phyloP scores from a whole-genome alignment of 2,888 invertebrate species.

The Conops quadrifasciatus region DNA sequence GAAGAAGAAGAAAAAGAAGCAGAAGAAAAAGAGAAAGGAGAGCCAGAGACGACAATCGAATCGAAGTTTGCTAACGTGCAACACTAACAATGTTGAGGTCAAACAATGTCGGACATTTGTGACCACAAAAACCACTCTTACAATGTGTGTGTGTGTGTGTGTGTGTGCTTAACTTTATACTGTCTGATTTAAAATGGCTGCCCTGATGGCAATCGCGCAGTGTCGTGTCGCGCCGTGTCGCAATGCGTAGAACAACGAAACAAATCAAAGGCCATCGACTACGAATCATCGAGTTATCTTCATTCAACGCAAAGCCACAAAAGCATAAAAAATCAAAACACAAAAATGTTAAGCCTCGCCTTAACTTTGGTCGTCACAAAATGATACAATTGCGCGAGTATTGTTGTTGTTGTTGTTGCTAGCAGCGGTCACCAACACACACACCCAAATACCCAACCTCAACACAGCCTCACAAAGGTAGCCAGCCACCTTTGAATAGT shows the following conservation, averaged over 20 bases:
- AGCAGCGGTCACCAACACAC: conserved; percentile 27
- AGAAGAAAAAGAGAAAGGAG: neutral
- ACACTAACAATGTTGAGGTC: conserved; percentile 32
- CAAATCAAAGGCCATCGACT: too few relatives aligned
- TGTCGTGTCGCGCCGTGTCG: conserved; percentile 3
- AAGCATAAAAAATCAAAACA: conserved; percentile 14
- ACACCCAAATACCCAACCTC: conserved; percentile 17
- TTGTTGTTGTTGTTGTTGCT: too few relatives aligned
- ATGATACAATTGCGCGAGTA: conserved; percentile 4
- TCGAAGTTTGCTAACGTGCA: too few relatives aligned
- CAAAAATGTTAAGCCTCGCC: conserved; percentile 36
- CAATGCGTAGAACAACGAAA: conserved; percentile 5
- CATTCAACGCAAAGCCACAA: conserved; percentile 31
- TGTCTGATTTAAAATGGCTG: neutral
- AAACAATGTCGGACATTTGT: conserved; percentile 28
- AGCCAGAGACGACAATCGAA: neutral
- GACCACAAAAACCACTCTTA: neutral
- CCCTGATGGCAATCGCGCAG: neutral
- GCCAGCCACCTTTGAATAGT: neutral
- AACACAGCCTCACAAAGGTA: conserved; percentile 9
- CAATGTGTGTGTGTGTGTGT: conserved; percentile 5
- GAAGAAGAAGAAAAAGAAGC: neutral
- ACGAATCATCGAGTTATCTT: too few relatives aligned
- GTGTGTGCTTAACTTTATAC: neutral
- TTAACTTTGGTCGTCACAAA: conserved; percentile 39